Conservation (phyloP, 2,888 invertebrate genomes). For the Drosophila nr. fundita region DNA sequence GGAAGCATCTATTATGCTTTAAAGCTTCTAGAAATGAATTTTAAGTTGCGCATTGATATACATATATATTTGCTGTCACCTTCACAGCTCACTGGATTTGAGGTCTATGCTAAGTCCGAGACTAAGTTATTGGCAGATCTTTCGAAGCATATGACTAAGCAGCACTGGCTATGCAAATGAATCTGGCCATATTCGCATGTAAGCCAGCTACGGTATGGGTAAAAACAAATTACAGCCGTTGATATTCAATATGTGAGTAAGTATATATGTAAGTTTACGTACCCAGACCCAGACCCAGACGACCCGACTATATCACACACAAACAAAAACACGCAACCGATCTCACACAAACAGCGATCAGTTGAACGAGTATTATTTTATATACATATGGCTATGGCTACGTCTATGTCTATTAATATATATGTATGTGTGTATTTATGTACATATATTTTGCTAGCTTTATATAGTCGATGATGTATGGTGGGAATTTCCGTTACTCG, state of each 20-base stretch:
- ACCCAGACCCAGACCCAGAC: slow-evolving; percentile 21
- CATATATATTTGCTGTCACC: slow-evolving; percentile 13
- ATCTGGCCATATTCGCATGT: slow-evolving; percentile 60
- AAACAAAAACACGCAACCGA: slow-evolving; percentile 8
- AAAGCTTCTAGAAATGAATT: not conserved
- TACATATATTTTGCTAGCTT: slow-evolving; percentile 30
- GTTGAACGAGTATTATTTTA: slow-evolving; percentile 12
- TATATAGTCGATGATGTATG: slow-evolving; percentile 71
- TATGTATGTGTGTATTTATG: not conserved
- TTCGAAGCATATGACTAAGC: slow-evolving; percentile 57
- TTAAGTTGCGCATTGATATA: not conserved
- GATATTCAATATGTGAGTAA: slow-evolving; percentile 43
- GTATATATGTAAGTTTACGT: slow-evolving; percentile 29
- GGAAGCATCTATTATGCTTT: not conserved
- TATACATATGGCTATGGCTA: not conserved
- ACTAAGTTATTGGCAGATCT: slow-evolving; percentile 10
- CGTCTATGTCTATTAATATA: not conserved
- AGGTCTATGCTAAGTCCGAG: slow-evolving; percentile 21
- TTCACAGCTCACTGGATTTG: slow-evolving; percentile 42
- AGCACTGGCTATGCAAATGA: slow-evolving; percentile 58
- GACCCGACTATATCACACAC: slow-evolving; percentile 38
- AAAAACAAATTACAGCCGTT: slow-evolving; percentile 46
- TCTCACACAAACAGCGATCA: slow-evolving; percentile 20
- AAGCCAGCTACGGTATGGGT: slow-evolving; percentile 39
- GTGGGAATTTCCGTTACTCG: slow-evolving; percentile 75